Base-by-base conservation (phyloP, 92 coral and sea anemone genomes). In the Heteractis magnifica region DNA sequence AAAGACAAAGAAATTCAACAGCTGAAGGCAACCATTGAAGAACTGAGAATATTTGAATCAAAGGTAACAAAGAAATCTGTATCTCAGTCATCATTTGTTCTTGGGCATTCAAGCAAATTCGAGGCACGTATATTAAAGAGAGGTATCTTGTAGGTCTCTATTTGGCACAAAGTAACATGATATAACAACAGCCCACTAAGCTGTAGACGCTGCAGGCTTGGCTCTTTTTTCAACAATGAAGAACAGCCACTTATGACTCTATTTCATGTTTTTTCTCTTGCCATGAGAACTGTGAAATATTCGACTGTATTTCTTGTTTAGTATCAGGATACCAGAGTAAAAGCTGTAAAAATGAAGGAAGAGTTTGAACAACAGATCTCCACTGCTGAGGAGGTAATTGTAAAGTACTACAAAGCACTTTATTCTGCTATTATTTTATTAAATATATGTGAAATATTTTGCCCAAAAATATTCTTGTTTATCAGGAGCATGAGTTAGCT, bases 281-380 rank as follows among this genome's bases (percentile, higher is more conserved):
- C 52, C 76, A 10, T 34, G 44, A 34, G 44, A 10, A 14, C 52
- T 7, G 6, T 26, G 14, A 72, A 12, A 41, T 72, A 16, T 49
- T 34, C 2, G 44, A 34, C 44, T 74, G 20, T 51, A 44, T n/a
- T 49, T 77, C 71, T 79, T 14, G 59, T 77, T 20, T 83, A 95
- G 98, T 93, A 93, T 87, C 98, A 95, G 60, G 94, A 96, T 19
- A 72, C 91, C 59, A 87, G 99, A 16, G 81, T 86, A 82, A 90
- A 75, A 81, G 91, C 94, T 4, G 52, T 92, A 55, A 86, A 96
- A 78, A 96, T 96, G 99, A 96, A 96, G 75, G 93, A 90, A 72
- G 89, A 92, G 75, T 96, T 86, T 56, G 99, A 94, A 72, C 90
- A 88, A 70, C 89, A 87, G 72, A 74, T 94, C 13, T 79, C 92